phyloP scores from a whole-genome alignment of 1,140 invertebrate genomes.

The Solenopsis fugax region DNA sequence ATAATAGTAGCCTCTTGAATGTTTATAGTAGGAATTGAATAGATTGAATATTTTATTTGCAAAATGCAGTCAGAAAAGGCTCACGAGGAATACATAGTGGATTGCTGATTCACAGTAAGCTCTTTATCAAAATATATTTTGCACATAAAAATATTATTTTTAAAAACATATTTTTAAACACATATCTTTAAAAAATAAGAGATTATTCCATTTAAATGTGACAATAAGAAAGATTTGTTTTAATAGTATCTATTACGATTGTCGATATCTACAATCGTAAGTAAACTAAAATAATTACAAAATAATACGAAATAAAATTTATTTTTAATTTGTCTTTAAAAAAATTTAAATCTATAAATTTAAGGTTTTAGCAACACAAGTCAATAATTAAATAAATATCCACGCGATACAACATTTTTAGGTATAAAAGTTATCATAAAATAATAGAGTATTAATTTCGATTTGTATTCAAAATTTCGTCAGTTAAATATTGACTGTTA shows the following conservation, averaged over 20 bases:
- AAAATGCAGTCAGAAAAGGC: neutral
- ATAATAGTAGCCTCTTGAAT: constrained; percentile 32
- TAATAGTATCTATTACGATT: neutral
- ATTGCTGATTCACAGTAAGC: constrained; percentile 5
- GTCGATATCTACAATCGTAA: neutral
- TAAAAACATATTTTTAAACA: too few relatives aligned
- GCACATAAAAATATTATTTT: neutral
- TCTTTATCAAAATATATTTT: constrained; percentile 28
- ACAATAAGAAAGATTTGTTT: neutral
- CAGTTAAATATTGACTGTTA: neutral
- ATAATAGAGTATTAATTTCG: neutral
- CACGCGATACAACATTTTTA: neutral
- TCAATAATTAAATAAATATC: neutral
- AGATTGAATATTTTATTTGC: constrained; percentile 16
- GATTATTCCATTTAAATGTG: neutral
- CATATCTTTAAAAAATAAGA: neutral
- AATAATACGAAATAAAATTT: neutral
- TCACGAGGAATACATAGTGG: constrained; percentile 20
- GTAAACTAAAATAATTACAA: neutral
- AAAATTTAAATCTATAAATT: neutral
- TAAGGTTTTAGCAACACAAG: neutral
- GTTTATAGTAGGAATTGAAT: constrained; percentile 13
- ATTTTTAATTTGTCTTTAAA: neutral
- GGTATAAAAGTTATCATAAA: too few relatives aligned
- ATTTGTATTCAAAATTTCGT: neutral